A percentile compares a stretch with the other conserved stretches of the same genome.
phyloP scores from a whole-genome alignment of 1,140 invertebrate genomes.

The Phthorimaea operculella region DNA sequence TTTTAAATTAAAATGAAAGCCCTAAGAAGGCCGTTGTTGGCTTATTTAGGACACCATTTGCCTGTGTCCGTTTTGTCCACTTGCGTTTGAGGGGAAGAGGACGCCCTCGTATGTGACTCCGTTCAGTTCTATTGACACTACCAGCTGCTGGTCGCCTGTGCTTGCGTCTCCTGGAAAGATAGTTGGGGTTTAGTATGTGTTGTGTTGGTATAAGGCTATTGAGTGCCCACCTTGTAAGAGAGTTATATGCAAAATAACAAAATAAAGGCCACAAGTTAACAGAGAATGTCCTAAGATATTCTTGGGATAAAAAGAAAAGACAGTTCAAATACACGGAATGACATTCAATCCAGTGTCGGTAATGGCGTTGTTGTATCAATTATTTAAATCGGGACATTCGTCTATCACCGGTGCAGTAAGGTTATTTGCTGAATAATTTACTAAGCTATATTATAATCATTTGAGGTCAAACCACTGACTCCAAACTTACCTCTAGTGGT shows the following conservation, averaged over 20 bases:
- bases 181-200: neutral
- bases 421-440: no score
- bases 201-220: neutral
- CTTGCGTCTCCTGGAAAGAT: slow-evolving; percentile 70
- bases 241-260: neutral
- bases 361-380: no score
- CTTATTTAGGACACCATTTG: slow-evolving; percentile 57
- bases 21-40: neutral
- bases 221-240: neutral
- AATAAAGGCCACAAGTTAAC: neutral
- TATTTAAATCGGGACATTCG: no score
- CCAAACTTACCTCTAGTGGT: slow-evolving; percentile 78
- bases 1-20: neutral
- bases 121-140: slow-evolving; percentile 97
- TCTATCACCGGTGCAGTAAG: no score
- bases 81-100: slow-evolving; percentile 76
- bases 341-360: no score
- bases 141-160: slow-evolving; percentile 86
- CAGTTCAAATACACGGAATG: no score
- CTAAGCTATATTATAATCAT: neutral
- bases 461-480: neutral
- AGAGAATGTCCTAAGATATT: no score
- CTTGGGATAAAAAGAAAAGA: no score
- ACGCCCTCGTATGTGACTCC: slow-evolving; percentile 91
- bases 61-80: slow-evolving; percentile 64